A percentile compares a stretch with the other conserved stretches of the same genome.
These are phyloP conservation scores for Notiomystis cincta DNA, from an alignment of 2,113 vertebrate genomes.

Conservation along the genomic window DNA sequence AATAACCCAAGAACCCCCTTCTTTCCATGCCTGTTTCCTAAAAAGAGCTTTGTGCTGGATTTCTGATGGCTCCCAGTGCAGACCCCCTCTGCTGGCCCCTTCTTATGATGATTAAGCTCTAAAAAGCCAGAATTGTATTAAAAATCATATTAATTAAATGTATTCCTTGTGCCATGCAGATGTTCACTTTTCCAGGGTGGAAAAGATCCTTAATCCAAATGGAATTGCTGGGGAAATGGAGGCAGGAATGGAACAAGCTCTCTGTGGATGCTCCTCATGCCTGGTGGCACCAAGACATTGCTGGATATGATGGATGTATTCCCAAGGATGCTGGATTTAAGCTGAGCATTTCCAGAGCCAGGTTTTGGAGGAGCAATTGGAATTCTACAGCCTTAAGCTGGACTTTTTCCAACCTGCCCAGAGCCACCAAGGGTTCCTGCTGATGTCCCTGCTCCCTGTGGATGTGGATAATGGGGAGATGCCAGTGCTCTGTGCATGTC, in stretches of 20 bases:
- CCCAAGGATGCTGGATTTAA: neutral
- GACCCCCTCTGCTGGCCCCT: too few relatives aligned
- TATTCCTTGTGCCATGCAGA: neutral
- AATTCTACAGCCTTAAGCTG: neutral
- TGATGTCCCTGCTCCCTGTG: accelerated
- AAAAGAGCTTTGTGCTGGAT: neutral
- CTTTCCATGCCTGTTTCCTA: neutral
- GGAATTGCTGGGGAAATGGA: neutral
- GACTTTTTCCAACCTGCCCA: neutral
- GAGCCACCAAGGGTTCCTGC: neutral
- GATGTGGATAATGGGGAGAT: neutral
- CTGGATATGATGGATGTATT: neutral
- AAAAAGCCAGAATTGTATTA: neutral
- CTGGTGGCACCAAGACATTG: neutral
- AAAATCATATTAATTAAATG: neutral
- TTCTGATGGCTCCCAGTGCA: neutral
- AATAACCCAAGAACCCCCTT: neutral
- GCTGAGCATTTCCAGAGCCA: neutral
- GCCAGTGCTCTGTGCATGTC: accelerated
- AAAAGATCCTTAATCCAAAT: neutral
- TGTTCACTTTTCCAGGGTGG: neutral
- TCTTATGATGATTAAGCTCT: neutral
- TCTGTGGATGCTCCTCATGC: neutral
- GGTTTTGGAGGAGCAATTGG: neutral
- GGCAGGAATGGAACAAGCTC: neutral